Conservation (phyloP, 2,888 invertebrate species). For the Alentia gelatinosa region DNA sequence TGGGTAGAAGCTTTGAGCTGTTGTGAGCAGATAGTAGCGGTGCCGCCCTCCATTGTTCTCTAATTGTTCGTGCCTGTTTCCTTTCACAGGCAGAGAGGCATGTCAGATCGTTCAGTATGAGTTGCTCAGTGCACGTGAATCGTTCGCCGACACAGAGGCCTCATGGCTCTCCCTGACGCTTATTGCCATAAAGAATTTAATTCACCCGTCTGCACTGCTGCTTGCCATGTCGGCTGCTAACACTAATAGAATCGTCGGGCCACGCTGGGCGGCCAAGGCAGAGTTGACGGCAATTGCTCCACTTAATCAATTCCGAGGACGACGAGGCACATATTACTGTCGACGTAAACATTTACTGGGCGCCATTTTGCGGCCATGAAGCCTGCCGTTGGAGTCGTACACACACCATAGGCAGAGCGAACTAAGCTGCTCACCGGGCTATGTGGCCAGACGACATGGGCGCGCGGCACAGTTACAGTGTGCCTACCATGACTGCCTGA, state of each 20-base stretch:
- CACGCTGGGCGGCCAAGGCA: background rate
- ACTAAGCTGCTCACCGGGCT: background rate
- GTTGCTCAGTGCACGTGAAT: background rate
- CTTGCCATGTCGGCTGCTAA: background rate
- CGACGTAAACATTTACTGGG: background rate
- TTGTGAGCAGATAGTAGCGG: background rate
- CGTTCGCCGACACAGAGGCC: background rate
- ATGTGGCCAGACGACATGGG: background rate
- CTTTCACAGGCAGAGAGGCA: background rate
- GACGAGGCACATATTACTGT: background rate
- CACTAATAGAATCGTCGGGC: background rate
- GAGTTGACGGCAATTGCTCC: background rate
- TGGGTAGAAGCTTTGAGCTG: background rate
- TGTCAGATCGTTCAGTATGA: background rate
- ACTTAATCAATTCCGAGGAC: background rate
- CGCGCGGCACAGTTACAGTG: no score
- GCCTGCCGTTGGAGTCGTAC: background rate
- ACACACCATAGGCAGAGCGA: background rate
- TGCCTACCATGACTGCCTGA: no score
- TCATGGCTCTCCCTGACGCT: background rate
- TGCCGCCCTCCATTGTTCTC: background rate
- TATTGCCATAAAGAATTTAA: background rate
- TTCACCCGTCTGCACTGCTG: background rate
- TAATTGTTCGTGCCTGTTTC: background rate
- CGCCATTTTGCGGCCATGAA: background rate